Evolutionary conservation across 2,113 vertebrate species (phyloP).

Genomic region (Mirza zaza): DNA sequence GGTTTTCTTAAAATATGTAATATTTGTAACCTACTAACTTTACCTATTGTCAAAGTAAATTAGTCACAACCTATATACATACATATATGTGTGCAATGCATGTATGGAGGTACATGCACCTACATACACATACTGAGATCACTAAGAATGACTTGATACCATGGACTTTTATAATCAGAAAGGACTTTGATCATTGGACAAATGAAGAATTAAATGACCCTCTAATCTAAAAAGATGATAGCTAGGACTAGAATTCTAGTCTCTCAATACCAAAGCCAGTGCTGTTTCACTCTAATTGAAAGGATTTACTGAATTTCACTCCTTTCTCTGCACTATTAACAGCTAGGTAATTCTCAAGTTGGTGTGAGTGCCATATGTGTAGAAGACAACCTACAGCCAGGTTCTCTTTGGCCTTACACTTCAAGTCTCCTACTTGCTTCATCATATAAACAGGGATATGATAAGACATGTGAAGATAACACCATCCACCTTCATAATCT

Average conservation of each 20-base stretch:
- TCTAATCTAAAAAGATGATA: background rate
- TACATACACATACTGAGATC: too few species aligned
- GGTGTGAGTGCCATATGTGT: background rate
- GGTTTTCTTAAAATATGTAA: background rate
- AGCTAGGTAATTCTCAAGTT: background rate
- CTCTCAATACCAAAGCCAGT: background rate
- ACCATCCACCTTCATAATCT: background rate
- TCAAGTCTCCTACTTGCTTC: background rate
- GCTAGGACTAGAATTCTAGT: background rate
- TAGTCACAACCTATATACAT: rapidly evolving
- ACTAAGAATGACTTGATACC: background rate
- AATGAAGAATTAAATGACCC: background rate
- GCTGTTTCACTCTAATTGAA: background rate
- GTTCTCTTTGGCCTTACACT: background rate
- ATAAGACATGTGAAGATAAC: background rate
- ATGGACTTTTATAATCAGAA: background rate
- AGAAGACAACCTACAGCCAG: background rate
- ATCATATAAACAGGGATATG: too few species aligned
- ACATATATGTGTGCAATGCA: background rate
- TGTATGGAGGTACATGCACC: rapidly evolving
- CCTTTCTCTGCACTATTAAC: background rate
- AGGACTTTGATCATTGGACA: background rate
- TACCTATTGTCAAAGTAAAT: background rate
- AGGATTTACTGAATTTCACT: background rate
- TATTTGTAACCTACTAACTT: background rate